Percentiles rank a stretch among this genome's conserved stretches.
Evolutionary conservation across 2,888 invertebrate species (phyloP).

Genomic region (Dasysyrphus albostriatus): DNA sequence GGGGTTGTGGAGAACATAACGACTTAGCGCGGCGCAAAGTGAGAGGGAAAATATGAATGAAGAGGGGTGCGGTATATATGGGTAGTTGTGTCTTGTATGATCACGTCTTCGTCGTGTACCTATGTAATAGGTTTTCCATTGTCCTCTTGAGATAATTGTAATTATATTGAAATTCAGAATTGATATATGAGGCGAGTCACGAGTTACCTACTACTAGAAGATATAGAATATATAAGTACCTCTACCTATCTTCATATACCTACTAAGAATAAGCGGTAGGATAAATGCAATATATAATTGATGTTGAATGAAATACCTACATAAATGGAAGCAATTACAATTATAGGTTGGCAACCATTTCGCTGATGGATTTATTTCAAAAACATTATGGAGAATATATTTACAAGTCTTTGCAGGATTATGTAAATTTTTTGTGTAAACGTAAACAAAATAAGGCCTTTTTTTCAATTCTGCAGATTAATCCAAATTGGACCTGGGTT

Average conservation of each 20-base stretch:
- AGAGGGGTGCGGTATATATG: neutral
- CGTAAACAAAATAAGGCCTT: too few species aligned
- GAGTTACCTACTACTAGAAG: slow-evolving; percentile 19
- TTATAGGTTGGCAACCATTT: neutral
- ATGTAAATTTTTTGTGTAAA: too few species aligned
- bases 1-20: slow-evolving; percentile 34
- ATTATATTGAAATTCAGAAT: slow-evolving; percentile 62
- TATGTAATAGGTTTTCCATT: slow-evolving; percentile 37
- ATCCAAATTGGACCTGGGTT: too few species aligned
- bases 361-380: neutral
- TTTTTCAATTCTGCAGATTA: too few species aligned
- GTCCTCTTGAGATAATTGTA: slow-evolving; percentile 51
- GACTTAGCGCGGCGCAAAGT: slow-evolving; percentile 40
- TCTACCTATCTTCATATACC: too few species aligned
- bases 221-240: neutral
- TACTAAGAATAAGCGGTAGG: neutral
- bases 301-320: neutral
- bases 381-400: neutral
- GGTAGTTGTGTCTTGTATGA: neutral
- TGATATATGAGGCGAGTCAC: slow-evolving; percentile 32
- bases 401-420: neutral
- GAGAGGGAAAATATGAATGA: slow-evolving; percentile 37
- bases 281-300: slow-evolving; percentile 22
- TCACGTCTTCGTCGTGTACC: neutral
- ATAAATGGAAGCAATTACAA: slow-evolving; percentile 12